Conservation (phyloP, 2,113 vertebrate species). For the Chaetura pelagica region DNA sequence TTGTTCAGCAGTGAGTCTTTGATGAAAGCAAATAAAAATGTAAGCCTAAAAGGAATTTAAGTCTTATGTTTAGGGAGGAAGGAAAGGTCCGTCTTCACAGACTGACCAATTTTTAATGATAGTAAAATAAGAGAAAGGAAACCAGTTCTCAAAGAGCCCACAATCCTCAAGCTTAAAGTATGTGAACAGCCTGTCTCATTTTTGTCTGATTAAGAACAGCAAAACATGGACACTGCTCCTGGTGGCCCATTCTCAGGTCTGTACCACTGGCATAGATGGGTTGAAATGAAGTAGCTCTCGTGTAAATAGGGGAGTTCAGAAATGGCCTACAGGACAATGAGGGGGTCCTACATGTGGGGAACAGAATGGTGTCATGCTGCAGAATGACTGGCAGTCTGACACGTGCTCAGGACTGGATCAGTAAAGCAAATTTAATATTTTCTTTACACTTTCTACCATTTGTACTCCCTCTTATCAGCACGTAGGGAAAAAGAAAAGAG, state of each 20-base stretch:
- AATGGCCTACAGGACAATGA: neutral
- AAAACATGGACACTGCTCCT: rapidly evolving
- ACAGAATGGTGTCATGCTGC: rapidly evolving
- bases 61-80: neutral
- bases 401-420: neutral
- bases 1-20: neutral
- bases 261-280: rapidly evolving
- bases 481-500: rapidly evolving
- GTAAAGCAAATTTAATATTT: too few relatives aligned
- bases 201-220: neutral
- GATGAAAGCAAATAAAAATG: neutral
- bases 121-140: neutral
- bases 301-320: neutral
- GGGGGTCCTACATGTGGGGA: neutral
- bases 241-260: neutral
- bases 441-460: neutral
- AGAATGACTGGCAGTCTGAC: neutral
- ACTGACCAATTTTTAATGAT: neutral
- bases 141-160: neutral
- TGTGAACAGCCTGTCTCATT: neutral
- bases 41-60: neutral
- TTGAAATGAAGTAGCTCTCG: neutral
- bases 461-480: neutral
- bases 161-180: neutral
- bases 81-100: neutral